Evolutionary conservation across 2,888 invertebrate species (phyloP).

Genomic region (Melitaea athalia): DNA sequence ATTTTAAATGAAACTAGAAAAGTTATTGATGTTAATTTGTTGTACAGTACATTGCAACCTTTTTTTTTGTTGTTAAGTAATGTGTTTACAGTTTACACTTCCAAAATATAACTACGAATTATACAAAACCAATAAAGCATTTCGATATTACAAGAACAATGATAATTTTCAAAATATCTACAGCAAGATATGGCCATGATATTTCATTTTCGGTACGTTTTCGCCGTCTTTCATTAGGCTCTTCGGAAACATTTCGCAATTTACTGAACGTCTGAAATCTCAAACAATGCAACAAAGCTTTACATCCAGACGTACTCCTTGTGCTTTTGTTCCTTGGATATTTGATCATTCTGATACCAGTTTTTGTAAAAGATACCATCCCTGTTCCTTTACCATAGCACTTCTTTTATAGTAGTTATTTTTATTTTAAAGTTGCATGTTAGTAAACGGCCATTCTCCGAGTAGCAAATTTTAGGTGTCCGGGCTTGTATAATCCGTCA

Average conservation of each 20-base stretch:
- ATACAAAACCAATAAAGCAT: no score
- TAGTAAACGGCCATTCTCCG: no score
- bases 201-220: not conserved
- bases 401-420: no score
- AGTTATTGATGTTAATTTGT: no score
- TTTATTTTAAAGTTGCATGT: no score
- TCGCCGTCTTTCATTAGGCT: slow-evolving; percentile 1
- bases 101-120: no score
- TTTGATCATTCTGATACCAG: slow-evolving; percentile 1
- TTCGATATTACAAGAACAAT: not conserved
- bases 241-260: slow-evolving; percentile 7
- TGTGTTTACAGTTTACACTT: no score
- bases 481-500: no score
- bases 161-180: not conserved
- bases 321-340: slow-evolving; percentile 2
- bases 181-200: not conserved
- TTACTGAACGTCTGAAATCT: slow-evolving; percentile 17
- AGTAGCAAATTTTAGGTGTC: no score
- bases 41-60: no score
- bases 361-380: not conserved
- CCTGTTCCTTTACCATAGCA: not conserved
- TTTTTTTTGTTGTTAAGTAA: no score
- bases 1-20: no score
- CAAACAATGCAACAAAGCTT: slow-evolving; percentile 16
- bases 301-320: slow-evolving; percentile 7